A percentile compares a stretch with the other conserved stretches of the same genome.
phyloP scores from a whole-genome alignment of 2,888 invertebrate species.

The Rhingia campestris region DNA sequence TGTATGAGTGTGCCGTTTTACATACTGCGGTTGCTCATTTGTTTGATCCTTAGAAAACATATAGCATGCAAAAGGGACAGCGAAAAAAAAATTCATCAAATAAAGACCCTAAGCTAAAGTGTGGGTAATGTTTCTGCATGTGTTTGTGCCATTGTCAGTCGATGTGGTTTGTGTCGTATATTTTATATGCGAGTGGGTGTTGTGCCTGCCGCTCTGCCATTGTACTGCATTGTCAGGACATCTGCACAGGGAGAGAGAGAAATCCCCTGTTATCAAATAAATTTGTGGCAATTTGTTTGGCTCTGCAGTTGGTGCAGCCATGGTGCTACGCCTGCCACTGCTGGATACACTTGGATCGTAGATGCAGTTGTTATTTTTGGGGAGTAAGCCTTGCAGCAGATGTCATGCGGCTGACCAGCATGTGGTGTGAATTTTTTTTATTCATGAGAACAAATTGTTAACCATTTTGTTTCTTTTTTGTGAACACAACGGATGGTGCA shows the following conservation, averaged over 20 bases:
- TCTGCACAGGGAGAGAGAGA: slow-evolving; percentile 52
- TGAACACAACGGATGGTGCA: not conserved
- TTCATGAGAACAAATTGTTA: slow-evolving; percentile 27
- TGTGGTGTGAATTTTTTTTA: slow-evolving; percentile 40
- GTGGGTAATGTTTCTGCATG: not conserved
- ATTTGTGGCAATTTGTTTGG: slow-evolving; percentile 71
- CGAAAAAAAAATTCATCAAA: slow-evolving; percentile 31
- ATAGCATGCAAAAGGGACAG: not conserved
- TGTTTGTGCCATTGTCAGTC: slow-evolving; percentile 40
- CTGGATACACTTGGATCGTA: not conserved
- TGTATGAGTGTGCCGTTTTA: slow-evolving; percentile 23
- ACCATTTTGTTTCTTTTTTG: slow-evolving; percentile 1
- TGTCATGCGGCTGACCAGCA: slow-evolving; percentile 60
- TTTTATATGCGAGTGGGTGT: slow-evolving; percentile 19
- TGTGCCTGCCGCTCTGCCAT: slow-evolving; percentile 10
- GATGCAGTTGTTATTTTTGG: slow-evolving; percentile 38
- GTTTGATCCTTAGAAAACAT: slow-evolving; percentile 48
- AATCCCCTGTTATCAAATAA: slow-evolving; percentile 62
- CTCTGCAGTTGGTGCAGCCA: slow-evolving; percentile 32
- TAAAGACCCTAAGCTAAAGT: slow-evolving; percentile 24
- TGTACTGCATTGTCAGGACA: slow-evolving; percentile 49
- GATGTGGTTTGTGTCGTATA: slow-evolving; percentile 10
- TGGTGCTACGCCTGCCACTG: not conserved
- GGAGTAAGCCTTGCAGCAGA: slow-evolving; percentile 56
- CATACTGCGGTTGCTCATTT: slow-evolving; percentile 41